phyloP scores from a whole-genome alignment of 1,140 invertebrate genomes.

The Melitaea cinxia region DNA sequence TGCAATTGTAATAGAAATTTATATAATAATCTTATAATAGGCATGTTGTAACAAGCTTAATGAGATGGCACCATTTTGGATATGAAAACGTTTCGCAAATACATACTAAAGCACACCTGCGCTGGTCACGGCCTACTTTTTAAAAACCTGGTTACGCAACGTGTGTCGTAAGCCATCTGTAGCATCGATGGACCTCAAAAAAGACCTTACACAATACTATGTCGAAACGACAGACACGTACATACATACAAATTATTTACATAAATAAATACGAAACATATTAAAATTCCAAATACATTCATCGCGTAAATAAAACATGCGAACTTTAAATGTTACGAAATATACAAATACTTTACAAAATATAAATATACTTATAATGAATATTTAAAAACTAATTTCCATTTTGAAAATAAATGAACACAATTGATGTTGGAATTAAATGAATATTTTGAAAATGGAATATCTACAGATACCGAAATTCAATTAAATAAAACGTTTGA shows the following conservation, averaged over 20 bases:
- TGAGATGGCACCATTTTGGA: constrained; percentile 22
- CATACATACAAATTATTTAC: constrained; percentile 25
- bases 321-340: background rate
- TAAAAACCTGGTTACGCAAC: constrained; percentile 19
- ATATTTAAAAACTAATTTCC: background rate
- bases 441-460: too few species aligned
- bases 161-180: constrained; percentile 26
- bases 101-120: constrained; percentile 12
- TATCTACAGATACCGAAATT: too few species aligned
- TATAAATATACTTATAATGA: background rate
- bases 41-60: background rate
- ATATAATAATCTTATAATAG: background rate
- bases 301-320: background rate
- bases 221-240: constrained; percentile 30
- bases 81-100: constrained; percentile 20
- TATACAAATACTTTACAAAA: background rate
- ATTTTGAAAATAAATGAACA: background rate
- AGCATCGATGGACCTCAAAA: constrained; percentile 30
- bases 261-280: background rate
- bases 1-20: background rate
- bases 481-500: too few species aligned
- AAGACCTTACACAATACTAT: constrained; percentile 26
- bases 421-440: too few species aligned
- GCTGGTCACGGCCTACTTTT: constrained; percentile 23
- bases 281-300: background rate